These are phyloP conservation scores for Adelphocoris suturalis DNA, from an alignment of 2,888 invertebrate genomes.

Conservation along the genomic window DNA sequence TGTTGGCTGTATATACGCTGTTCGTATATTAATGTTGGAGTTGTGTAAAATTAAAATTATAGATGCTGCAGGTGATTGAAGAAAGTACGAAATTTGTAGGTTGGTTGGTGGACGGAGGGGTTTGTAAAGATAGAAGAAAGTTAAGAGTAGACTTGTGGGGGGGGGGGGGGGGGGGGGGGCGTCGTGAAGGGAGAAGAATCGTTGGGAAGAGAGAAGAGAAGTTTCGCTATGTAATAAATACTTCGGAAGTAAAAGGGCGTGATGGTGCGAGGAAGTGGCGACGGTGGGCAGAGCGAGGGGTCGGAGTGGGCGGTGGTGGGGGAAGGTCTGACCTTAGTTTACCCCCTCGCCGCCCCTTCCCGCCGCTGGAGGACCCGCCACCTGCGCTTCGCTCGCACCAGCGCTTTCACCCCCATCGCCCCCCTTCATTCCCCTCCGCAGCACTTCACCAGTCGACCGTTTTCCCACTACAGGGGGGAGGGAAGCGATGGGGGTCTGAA, in stretches of 20 bases:
- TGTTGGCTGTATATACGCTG: too few species aligned
- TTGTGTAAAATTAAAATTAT: too few species aligned
- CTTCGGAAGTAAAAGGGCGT: conserved; percentile 46
- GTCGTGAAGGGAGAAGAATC: conserved; percentile 29
- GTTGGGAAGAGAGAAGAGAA: conserved; percentile 31
- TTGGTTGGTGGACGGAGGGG: background rate
- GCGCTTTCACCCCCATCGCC: conserved; percentile 23
- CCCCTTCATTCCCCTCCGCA: conserved; percentile 8
- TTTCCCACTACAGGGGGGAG: background rate
- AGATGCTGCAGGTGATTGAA: too few species aligned
- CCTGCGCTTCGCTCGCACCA: conserved; percentile 20
- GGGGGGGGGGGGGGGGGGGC: background rate
- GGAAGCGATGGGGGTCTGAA: background rate
- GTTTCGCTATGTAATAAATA: conserved; percentile 48
- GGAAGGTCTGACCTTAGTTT: conserved; percentile 41
- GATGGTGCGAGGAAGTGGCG: conserved; percentile 30
- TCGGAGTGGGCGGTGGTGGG: background rate
- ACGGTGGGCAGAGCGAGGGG: background rate
- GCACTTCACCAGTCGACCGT: conserved; percentile 1
- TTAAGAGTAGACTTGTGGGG: background rate
- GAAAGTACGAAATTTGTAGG: too few species aligned
- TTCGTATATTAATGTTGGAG: too few species aligned
- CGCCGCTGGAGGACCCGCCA: background rate
- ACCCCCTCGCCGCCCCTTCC: background rate
- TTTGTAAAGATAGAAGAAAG: background rate